A percentile compares a stretch with the other conserved stretches of the same genome.
These are phyloP conservation scores for Atta texana DNA, from an alignment of 1,140 invertebrate species.

Conservation along the genomic window DNA sequence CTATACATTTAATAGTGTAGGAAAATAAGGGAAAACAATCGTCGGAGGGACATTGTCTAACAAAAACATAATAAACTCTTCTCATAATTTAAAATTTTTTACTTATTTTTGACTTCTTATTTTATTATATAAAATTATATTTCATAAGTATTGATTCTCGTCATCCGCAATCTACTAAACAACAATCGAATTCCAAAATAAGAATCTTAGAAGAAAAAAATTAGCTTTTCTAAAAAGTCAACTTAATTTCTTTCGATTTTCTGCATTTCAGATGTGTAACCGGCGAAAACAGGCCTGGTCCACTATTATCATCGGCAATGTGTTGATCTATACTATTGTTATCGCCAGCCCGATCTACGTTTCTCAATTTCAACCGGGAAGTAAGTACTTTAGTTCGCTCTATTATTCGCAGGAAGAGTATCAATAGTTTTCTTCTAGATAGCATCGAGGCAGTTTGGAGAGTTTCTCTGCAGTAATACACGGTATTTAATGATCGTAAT, in stretches of 20 bases:
- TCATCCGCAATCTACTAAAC: no score
- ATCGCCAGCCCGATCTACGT: slow-evolving; percentile 81
- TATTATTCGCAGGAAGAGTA: slow-evolving; percentile 51
- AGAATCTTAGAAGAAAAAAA: neutral
- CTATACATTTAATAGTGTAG: no score
- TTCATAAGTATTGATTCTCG: no score
- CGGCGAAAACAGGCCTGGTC: slow-evolving; percentile 73
- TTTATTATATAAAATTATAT: no score
- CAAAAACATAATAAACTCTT: no score
- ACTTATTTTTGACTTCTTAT: no score
- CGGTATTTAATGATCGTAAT: slow-evolving; percentile 32
- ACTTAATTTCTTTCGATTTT: slow-evolving; percentile 19
- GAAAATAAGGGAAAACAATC: no score
- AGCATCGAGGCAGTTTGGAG: neutral
- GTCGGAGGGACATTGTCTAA: no score
- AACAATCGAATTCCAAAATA: neutral
- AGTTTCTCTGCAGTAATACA: neutral
- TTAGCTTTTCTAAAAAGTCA: neutral
- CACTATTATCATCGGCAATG: slow-evolving; percentile 76
- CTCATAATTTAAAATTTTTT: no score
- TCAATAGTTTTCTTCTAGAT: slow-evolving; percentile 41
- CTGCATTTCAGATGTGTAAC: slow-evolving; percentile 82
- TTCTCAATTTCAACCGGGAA: slow-evolving; percentile 82
- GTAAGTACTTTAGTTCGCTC: slow-evolving; percentile 74
- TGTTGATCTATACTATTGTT: slow-evolving; percentile 73